Evolutionary conservation across 2,888 invertebrate species (phyloP).

Genomic region (Andrena praecox): DNA sequence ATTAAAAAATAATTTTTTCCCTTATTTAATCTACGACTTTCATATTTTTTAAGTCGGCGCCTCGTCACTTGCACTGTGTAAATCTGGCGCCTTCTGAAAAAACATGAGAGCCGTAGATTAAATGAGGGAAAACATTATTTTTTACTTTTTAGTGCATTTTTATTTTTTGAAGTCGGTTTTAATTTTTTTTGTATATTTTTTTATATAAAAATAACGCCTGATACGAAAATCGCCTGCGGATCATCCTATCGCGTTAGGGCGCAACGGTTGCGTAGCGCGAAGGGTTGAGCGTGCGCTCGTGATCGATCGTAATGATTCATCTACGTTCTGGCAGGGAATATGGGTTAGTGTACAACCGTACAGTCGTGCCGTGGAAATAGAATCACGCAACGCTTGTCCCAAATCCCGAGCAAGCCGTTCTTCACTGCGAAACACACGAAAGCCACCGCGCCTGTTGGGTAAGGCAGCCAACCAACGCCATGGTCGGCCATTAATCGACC

Average conservation of each 20-base stretch:
- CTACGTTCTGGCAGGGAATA: slow-evolving; percentile 49
- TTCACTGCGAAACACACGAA: slow-evolving; percentile 59
- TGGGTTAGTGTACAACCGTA: slow-evolving; percentile 55
- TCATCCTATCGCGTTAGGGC: neutral
- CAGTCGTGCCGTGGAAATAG: slow-evolving; percentile 55
- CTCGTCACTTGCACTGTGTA: no score
- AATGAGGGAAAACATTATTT: no score
- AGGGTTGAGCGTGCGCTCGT: slow-evolving; percentile 40
- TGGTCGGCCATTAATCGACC: slow-evolving; percentile 62
- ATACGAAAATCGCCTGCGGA: neutral
- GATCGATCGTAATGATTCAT: slow-evolving; percentile 68
- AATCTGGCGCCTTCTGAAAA: no score
- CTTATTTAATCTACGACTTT: no score
- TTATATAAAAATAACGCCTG: no score
- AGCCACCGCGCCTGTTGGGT: slow-evolving; percentile 36
- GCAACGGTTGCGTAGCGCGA: slow-evolving; percentile 35
- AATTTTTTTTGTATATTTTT: no score
- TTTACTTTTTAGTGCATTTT: no score
- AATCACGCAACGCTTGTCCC: slow-evolving; percentile 69
- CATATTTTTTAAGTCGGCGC: no score
- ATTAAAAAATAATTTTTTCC: no score
- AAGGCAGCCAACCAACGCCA: slow-evolving; percentile 38
- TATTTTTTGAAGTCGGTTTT: no score
- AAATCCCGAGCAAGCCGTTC: slow-evolving; percentile 58
- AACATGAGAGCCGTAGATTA: no score